Conservation (phyloP, 1,140 invertebrate genomes). For the Tenebrio molitor region DNA sequence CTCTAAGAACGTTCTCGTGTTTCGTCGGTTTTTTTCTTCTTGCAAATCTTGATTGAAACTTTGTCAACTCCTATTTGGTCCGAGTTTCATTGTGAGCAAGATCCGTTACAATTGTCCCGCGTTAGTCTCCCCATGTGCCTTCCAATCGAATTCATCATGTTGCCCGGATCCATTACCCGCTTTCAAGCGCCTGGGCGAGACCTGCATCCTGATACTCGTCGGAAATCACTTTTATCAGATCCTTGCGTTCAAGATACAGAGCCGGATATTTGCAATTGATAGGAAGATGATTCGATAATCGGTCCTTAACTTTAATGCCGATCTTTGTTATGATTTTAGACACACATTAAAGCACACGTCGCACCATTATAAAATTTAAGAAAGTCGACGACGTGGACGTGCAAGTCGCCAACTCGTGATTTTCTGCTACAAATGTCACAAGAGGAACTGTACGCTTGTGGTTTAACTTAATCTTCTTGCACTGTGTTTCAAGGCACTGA, state of each 20-base stretch:
- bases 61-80: constrained; percentile 39
- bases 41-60: constrained; percentile 33
- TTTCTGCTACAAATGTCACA: too few species aligned
- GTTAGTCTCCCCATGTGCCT: constrained; percentile 49
- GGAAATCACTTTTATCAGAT: constrained; percentile 52
- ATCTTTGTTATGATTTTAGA: too few species aligned
- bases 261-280: constrained; percentile 48
- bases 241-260: constrained; percentile 11
- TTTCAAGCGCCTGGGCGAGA: constrained; percentile 50
- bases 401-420: too few species aligned
- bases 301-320: background rate
- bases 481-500: too few species aligned
- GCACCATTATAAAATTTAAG: too few species aligned
- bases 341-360: too few species aligned
- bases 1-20: constrained; percentile 1
- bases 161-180: constrained; percentile 51
- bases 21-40: background rate
- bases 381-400: too few species aligned
- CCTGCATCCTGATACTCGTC: constrained; percentile 52
- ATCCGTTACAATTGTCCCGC: constrained; percentile 41
- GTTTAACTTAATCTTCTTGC: too few species aligned
- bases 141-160: constrained; percentile 56
- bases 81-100: constrained; percentile 11
- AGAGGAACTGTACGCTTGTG: too few species aligned
- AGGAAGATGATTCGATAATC: constrained; percentile 53